Evolutionary conservation across 2,888 invertebrate species (phyloP).

Genomic region (Clusia tigrina): DNA sequence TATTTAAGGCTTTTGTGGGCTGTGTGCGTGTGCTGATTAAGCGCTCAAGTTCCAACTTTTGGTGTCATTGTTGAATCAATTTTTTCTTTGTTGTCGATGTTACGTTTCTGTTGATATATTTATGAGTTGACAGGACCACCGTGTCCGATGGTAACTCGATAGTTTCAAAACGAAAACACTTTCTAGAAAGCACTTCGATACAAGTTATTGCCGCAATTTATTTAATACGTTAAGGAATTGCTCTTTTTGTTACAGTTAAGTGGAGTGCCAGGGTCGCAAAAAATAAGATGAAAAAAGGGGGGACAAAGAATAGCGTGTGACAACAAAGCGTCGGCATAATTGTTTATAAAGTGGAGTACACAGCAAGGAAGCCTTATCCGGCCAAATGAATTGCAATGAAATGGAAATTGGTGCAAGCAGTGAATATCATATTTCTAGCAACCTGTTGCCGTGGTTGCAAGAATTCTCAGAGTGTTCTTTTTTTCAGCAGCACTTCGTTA

Average conservation of each 20-base stretch:
- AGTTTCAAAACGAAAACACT: not conserved
- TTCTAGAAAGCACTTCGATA: not conserved
- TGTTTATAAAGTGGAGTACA: not conserved
- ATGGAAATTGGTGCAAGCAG: not conserved
- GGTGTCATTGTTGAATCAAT: conserved; percentile 1
- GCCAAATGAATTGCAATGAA: not conserved
- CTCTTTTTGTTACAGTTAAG: not conserved
- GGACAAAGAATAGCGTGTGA: conserved; percentile 3
- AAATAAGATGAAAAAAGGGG: not conserved
- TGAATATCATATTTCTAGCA: too few species aligned
- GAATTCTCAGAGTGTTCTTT: too few species aligned
- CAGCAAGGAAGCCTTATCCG: not conserved
- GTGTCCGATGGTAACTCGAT: not conserved
- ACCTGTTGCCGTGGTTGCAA: too few species aligned
- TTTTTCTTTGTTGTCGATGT: not conserved
- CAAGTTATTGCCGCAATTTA: not conserved
- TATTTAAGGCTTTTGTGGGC: not conserved
- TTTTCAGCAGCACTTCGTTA: too few species aligned
- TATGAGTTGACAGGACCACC: not conserved
- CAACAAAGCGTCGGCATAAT: not conserved
- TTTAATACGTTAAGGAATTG: too few species aligned
- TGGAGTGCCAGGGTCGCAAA: not conserved
- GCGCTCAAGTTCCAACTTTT: not conserved
- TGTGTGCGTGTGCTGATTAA: not conserved
- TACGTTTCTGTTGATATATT: not conserved